A percentile compares a stretch with the other conserved stretches of the same genome.
These are phyloP conservation scores for Scaptomyza tumidula DNA, from an alignment of 2,888 invertebrate species.

Conservation along the genomic window DNA sequence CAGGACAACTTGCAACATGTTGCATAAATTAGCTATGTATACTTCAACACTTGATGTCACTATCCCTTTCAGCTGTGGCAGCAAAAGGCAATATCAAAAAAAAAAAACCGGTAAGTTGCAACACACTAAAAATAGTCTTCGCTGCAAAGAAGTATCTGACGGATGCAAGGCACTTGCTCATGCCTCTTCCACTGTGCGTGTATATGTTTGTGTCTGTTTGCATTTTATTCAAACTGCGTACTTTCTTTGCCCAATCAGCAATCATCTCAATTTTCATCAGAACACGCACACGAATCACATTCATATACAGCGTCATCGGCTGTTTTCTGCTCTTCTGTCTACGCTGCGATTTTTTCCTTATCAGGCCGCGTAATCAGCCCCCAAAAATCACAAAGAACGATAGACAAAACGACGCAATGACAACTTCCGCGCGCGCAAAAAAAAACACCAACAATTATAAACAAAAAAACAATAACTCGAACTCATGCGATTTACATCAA, in stretches of 20 bases:
- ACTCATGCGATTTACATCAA: constrained; percentile 13
- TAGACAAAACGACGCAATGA: constrained; percentile 6
- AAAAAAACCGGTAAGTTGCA: constrained; percentile 47
- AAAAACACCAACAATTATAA: constrained; percentile 46
- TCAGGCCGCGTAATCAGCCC: constrained; percentile 49
- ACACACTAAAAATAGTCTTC: constrained; percentile 43
- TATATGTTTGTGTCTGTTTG: background rate
- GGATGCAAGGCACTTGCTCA: constrained; percentile 5
- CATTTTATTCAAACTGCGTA: constrained; percentile 56
- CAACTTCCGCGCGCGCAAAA: constrained; percentile 63
- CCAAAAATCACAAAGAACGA: constrained; percentile 36
- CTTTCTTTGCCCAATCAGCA: constrained; percentile 51
- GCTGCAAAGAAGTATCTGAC: constrained; percentile 3
- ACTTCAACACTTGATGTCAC: constrained; percentile 6
- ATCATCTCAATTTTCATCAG: constrained; percentile 18
- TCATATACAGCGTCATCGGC: constrained; percentile 21
- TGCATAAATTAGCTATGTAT: constrained; percentile 68
- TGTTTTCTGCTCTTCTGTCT: constrained; percentile 6
- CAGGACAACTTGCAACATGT: constrained; percentile 60
- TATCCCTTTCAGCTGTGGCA: constrained; percentile 30
- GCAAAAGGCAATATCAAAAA: constrained; percentile 15
- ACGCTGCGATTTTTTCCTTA: constrained; percentile 40
- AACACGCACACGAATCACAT: constrained; percentile 24
- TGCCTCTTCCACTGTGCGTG: background rate
- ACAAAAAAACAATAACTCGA: constrained; percentile 33